Evolutionary conservation across 2,797 vertebrate genomes (phyloP), one percentile per base, ranked within the genome.

Genomic region (Malacoraja senta): DNA sequence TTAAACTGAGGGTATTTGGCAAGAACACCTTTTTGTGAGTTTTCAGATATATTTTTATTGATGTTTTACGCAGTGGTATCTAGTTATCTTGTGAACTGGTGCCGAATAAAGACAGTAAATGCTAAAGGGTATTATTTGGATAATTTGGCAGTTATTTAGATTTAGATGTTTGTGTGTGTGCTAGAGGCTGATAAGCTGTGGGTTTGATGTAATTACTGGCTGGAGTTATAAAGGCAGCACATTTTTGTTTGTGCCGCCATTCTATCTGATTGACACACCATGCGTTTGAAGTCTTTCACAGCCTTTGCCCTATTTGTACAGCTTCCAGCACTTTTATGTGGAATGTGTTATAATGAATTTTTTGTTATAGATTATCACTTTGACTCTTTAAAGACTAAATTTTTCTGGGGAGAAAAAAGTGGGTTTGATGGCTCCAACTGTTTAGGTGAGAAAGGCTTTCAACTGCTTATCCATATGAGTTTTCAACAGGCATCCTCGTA

Each of bases 21-120:
- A 68, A 68, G 35, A 32, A 35, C 13, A n/a, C n/a, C 84, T 19
- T 63, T 32, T 35, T 88, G 84, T 35, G 1, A 65, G 44, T 63
- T 88, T 88, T 32, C 32, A 32, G 61, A 65, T 88, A 63, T n/a
- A 86, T 35, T 68, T 88, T 35, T 19, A 88, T 88, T 88, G 32
- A 68, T 88, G 63, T 88, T 68, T 88, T 68, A 35, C 3, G 17
- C 1, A 10, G n/a, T 19, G n/a, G 15, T 32, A 68, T 35, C 84
- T 19, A 65, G n/a, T 35, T 88, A 35, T 68, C n/a, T 32, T 17
- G 0, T 32, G 32, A 8, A 17, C 84, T 35, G 8, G 61, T 9
- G n/a, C 84, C 61, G 35, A n/a, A 68, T 68, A 68, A 68, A 19
- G 84, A 88, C 63, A 65, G 84, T 8, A 35, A 88, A 32, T 68